phyloP scores from a whole-genome alignment of 2,888 invertebrate genomes.

The Drosophila hamatofila region DNA sequence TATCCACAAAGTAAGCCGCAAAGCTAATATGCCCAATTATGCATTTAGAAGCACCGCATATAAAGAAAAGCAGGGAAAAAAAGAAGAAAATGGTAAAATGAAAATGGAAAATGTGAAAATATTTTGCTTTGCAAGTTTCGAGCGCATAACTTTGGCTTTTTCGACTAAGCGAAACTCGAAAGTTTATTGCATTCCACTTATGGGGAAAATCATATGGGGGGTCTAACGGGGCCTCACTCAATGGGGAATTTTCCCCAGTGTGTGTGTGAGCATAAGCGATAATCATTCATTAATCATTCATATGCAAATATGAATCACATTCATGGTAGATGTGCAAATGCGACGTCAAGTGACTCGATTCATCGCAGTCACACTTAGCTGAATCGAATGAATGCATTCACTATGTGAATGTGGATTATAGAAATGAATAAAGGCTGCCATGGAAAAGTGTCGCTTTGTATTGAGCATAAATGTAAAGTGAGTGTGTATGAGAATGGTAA shows the following conservation, averaged over 20 bases:
- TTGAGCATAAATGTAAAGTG: not conserved
- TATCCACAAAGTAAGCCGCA: slow-evolving; percentile 2
- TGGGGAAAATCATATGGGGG: not conserved
- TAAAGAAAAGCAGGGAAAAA: not conserved
- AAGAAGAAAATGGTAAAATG: slow-evolving; percentile 11
- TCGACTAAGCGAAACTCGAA: slow-evolving; percentile 41
- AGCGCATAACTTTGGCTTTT: slow-evolving; percentile 46
- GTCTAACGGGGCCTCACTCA: slow-evolving; percentile 4
- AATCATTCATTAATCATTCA: slow-evolving; percentile 70
- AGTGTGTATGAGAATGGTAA: not conserved
- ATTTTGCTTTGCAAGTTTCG: slow-evolving; percentile 48
- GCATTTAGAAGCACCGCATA: not conserved
- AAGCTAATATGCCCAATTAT: slow-evolving; percentile 10
- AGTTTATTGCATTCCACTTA: slow-evolving; percentile 75
- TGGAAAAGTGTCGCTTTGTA: not conserved
- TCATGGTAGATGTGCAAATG: slow-evolving; percentile 38
- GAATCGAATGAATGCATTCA: slow-evolving; percentile 1
- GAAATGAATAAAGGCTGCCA: slow-evolving; percentile 10
- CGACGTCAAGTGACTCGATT: slow-evolving; percentile 21
- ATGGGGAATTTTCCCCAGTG: slow-evolving; percentile 24
- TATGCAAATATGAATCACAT: slow-evolving; percentile 53
- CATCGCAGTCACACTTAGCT: slow-evolving; percentile 1
- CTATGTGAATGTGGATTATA: slow-evolving; percentile 1
- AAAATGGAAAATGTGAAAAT: slow-evolving; percentile 30
- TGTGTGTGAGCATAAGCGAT: slow-evolving; percentile 48